Evolutionary conservation across 2,113 vertebrate species (phyloP).

Genomic region (Podarcis cretensis): DNA sequence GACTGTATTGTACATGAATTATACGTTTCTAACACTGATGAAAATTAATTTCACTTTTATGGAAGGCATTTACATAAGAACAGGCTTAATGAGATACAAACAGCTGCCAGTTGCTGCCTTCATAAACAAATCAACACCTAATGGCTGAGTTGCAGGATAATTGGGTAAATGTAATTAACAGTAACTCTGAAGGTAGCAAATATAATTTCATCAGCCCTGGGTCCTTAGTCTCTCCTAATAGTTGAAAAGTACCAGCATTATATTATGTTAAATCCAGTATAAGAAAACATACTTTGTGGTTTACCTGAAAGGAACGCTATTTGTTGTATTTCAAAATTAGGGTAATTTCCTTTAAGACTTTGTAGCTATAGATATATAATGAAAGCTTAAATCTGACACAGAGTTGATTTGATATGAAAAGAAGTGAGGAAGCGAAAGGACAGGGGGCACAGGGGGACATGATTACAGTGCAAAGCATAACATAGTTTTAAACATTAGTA

Average conservation of each 20-base stretch:
- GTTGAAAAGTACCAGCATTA: constrained; percentile 52
- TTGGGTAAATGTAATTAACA: constrained; percentile 78
- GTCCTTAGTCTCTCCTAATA: constrained; percentile 62
- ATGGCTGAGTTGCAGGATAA: constrained; percentile 77
- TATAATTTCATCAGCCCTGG: constrained; percentile 66
- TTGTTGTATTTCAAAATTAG: constrained; percentile 45
- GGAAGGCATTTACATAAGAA: constrained; percentile 80
- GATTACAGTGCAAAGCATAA: neutral
- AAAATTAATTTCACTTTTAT: constrained; percentile 83
- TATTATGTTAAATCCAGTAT: constrained; percentile 57
- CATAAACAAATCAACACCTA: constrained; percentile 84
- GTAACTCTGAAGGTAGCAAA: constrained; percentile 76
- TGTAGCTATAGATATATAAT: constrained; percentile 27
- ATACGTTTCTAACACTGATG: constrained; percentile 70
- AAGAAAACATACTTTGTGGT: constrained; percentile 36
- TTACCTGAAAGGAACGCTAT: neutral
- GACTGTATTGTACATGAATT: constrained; percentile 66
- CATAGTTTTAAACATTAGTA: neutral
- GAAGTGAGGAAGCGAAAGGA: constrained; percentile 6
- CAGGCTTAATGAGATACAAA: constrained; percentile 78
- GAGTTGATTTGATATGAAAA: constrained; percentile 34
- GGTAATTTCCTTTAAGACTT: constrained; percentile 45
- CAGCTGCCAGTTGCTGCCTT: constrained; percentile 80
- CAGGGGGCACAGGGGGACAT: neutral
- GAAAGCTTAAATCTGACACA: constrained; percentile 55